Evolutionary conservation across 2,113 vertebrate genomes (phyloP).

Genomic region (Chitala chitala): DNA sequence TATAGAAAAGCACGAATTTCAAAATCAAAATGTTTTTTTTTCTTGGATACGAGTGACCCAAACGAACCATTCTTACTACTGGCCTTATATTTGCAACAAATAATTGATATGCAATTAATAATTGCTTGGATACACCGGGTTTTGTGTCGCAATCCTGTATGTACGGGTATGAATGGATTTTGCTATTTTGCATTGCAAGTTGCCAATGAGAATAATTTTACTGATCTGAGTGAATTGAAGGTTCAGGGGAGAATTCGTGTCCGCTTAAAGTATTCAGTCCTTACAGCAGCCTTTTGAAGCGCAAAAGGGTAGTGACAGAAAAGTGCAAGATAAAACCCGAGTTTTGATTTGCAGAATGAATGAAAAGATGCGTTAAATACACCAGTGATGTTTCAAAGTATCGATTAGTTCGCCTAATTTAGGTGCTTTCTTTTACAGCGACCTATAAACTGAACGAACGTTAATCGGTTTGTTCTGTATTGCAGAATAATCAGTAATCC

Average conservation of each 20-base stretch:
- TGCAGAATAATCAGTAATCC: neutral
- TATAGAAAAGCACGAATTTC: too few species aligned
- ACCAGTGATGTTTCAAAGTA: neutral
- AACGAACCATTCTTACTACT: too few species aligned
- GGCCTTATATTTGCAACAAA: too few species aligned
- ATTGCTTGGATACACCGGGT: neutral
- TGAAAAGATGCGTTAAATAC: neutral
- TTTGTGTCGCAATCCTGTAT: neutral
- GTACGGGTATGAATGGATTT: constrained; percentile 7
- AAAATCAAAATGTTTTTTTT: too few species aligned
- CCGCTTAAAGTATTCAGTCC: neutral
- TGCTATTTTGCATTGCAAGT: neutral
- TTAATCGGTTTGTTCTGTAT: neutral
- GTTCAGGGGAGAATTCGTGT: neutral
- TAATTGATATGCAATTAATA: too few species aligned
- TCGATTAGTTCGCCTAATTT: neutral
- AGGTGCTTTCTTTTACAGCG: neutral
- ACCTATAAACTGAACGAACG: neutral
- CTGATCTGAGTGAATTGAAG: neutral
- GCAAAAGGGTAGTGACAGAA: too few species aligned
- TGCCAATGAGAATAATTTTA: too few species aligned
- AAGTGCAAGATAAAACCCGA: neutral
- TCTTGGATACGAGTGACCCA: too few species aligned
- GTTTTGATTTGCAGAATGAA: neutral
- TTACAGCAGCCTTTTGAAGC: neutral